Evolutionary conservation across 2,797 vertebrate genomes (phyloP), one percentile per base, ranked within the genome.

Genomic region (Phoebastria nigripes): DNA sequence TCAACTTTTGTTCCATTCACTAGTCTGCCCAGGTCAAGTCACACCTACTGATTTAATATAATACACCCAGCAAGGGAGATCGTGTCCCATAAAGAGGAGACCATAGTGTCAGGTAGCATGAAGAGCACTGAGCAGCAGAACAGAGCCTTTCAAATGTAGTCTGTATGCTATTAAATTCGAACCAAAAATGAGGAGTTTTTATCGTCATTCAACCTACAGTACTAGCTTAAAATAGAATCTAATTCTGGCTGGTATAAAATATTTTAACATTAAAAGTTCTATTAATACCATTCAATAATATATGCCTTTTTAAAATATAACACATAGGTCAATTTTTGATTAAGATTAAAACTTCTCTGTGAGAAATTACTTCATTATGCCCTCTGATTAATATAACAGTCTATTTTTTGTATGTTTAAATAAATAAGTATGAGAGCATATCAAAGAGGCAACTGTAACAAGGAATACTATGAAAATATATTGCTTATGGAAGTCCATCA

Each of bases 241-340:
- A 87, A 96, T 94, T 89, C 90, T 78, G 87, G 65, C 82, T 62
- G 59, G 54, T 67, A 77, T 94, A 67, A 89, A 94, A 52, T 94
- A 94, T 92, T 89, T 95, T 93, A 94, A 78, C 79, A 88, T 92
- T 94, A 89, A 67, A 92, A 81, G 90, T 95, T 72, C 93, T 95
- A 90, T 95, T 92, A 97, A 95, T 93, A 91, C 28, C 59, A 92
- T 91, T 89, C 94, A 95, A 92, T 94, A 96, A 94, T 93, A 95
- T 87, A 96, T 89, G 88, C 15, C 88, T 94, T 95, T 96, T 83
- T n/a, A 80, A 94, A 93, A 67, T 84, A 63, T 77, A 94, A 69
- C 66, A 84, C 47, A 51, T 17, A 66, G 62, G 88, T 89, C 93
- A 92, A 47, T 42, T 95, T 94, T 89, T 91, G 87, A 95, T 72